phyloP scores from a whole-genome alignment of 2,888 invertebrate genomes.

The Agrochola litura region DNA sequence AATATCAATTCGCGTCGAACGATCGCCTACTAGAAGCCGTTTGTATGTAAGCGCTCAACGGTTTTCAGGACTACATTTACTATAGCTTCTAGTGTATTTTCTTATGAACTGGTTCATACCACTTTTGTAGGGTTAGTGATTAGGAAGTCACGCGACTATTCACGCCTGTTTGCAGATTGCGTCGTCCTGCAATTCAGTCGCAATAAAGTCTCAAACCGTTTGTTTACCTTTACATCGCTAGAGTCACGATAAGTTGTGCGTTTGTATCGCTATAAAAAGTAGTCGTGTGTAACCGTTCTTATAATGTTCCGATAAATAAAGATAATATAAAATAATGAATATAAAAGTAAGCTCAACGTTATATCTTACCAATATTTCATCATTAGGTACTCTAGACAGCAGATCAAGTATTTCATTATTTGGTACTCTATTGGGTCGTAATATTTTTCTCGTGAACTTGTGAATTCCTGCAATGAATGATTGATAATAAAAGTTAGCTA shows the following conservation, averaged over 20 bases:
- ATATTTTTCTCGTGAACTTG: slow-evolving; percentile 97
- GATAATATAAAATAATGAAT: too few relatives aligned
- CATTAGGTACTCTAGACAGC: slow-evolving; percentile 97
- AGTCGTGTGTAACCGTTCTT: too few relatives aligned
- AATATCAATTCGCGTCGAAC: too few relatives aligned
- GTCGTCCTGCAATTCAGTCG: neutral
- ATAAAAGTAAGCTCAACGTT: slow-evolving; percentile 8
- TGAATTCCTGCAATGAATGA: slow-evolving; percentile 90
- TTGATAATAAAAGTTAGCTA: slow-evolving; percentile 4
- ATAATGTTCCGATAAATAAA: neutral
- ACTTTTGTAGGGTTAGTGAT: neutral
- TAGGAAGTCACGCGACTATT: neutral
- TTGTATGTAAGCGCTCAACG: too few relatives aligned
- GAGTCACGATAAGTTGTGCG: neutral
- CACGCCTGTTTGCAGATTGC: neutral
- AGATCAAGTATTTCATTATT: slow-evolving; percentile 99
- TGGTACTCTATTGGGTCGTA: slow-evolving; percentile 97
- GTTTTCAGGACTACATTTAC: too few relatives aligned
- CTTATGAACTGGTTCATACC: neutral
- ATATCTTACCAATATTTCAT: slow-evolving; percentile 95
- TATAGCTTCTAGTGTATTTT: neutral
- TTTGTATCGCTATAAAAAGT: neutral
- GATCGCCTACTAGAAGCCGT: too few relatives aligned
- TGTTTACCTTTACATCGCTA: neutral
- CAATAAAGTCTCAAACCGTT: neutral